Evolutionary conservation across 2,888 invertebrate genomes (phyloP).

Genomic region (Trypoxylon attenuatum): DNA sequence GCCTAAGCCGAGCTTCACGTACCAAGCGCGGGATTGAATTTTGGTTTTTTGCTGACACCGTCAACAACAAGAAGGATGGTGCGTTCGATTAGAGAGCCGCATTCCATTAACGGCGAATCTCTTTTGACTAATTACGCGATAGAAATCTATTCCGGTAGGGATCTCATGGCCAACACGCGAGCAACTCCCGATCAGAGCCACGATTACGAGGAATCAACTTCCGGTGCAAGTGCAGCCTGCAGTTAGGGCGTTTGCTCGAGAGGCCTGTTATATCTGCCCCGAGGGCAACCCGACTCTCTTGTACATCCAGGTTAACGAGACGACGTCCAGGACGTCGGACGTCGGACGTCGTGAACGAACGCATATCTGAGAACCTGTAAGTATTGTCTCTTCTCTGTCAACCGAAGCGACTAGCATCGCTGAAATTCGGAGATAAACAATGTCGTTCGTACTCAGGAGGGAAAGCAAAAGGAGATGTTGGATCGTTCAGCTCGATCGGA

Average conservation of each 20-base stretch:
- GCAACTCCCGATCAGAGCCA: background rate
- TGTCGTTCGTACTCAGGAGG: slow-evolving; percentile 31
- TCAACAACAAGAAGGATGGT: slow-evolving; percentile 4
- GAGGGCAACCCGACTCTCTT: slow-evolving; percentile 10
- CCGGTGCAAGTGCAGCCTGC: background rate
- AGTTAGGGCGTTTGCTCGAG: slow-evolving; percentile 5
- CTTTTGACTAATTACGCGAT: slow-evolving; percentile 11
- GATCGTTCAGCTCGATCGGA: no score
- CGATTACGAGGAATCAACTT: slow-evolving; percentile 3
- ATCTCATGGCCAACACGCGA: no score
- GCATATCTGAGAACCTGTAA: slow-evolving; percentile 21
- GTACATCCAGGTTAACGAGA: slow-evolving; percentile 43
- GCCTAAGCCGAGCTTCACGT: background rate
- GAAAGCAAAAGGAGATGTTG: background rate
- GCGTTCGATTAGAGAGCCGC: background rate
- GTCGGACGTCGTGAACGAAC: slow-evolving; percentile 43
- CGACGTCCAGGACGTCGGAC: slow-evolving; percentile 35
- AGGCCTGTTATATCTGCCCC: slow-evolving; percentile 26
- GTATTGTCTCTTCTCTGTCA: no score
- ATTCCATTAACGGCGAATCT: background rate
- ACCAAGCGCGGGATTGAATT: background rate
- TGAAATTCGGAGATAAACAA: slow-evolving; percentile 56
- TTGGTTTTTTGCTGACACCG: background rate
- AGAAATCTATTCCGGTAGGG: no score
- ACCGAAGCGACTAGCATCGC: no score